Evolutionary conservation across 2,797 vertebrate species (phyloP).

Genomic region (Eremophila alpestris): DNA sequence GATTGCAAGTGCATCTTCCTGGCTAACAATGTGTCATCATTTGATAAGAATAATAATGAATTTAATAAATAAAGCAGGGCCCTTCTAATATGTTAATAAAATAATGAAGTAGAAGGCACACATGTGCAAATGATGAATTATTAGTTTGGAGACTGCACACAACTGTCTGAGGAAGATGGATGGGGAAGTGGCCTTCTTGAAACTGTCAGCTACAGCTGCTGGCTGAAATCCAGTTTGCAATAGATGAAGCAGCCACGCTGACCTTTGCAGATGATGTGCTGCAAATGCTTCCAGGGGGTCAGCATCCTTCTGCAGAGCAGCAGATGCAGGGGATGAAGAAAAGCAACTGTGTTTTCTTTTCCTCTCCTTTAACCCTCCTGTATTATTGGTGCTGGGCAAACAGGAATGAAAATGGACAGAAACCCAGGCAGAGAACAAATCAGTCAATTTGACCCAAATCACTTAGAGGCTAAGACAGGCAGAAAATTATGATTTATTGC

Average conservation of each 20-base stretch:
- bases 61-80: constrained; percentile 60
- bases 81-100: constrained; percentile 47
- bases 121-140: constrained; percentile 41
- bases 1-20: constrained; percentile 51
- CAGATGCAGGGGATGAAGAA: not conserved
- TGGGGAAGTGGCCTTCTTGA: constrained; percentile 22
- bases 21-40: constrained; percentile 51
- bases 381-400: not conserved
- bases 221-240: constrained; percentile 1
- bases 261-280: not conserved
- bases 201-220: not conserved
- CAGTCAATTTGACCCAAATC: constrained; percentile 16
- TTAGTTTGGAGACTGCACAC: constrained; percentile 13
- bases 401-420: not conserved
- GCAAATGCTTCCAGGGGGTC: not conserved
- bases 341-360: not conserved
- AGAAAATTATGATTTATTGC: constrained; percentile 59
- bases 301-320: not conserved
- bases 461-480: constrained; percentile 43
- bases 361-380: not conserved
- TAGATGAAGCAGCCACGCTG: not conserved
- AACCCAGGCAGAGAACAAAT: not conserved
- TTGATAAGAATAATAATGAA: constrained; percentile 64
- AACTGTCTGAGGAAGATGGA: constrained; percentile 47
- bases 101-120: constrained; percentile 37